A percentile compares a stretch with the other conserved stretches of the same genome.
phyloP scores from a whole-genome alignment of 2,113 vertebrate species.

The Zosterops hypoxanthus region DNA sequence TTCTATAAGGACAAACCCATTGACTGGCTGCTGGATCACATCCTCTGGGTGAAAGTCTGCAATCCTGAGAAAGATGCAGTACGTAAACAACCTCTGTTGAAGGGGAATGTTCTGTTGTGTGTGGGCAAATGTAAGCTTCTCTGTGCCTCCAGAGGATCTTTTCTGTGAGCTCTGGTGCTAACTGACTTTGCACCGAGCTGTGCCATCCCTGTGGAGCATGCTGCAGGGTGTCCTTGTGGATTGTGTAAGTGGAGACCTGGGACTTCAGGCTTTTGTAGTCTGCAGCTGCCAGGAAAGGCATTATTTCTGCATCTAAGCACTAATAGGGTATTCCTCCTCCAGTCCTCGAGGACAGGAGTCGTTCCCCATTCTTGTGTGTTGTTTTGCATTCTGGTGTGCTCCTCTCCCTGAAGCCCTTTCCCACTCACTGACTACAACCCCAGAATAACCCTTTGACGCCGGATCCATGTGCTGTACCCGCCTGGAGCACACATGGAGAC shows the following conservation, averaged over 20 bases:
- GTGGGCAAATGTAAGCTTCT: rapidly evolving
- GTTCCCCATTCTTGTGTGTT: background rate
- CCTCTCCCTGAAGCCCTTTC: background rate
- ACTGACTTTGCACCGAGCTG: background rate
- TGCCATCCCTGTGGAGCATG: background rate
- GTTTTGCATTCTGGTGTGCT: background rate
- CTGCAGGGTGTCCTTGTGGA: background rate
- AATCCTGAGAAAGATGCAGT: conserved; percentile 98
- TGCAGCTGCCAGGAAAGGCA: conserved; percentile 18
- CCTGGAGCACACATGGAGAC: background rate
- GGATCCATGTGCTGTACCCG: rapidly evolving
- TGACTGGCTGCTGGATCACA: conserved; percentile 98
- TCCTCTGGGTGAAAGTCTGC: conserved; percentile 99
- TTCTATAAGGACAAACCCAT: conserved; percentile 99
- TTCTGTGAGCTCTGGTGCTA: background rate
- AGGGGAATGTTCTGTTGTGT: background rate
- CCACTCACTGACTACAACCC: background rate
- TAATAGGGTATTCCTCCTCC: conserved; percentile 3
- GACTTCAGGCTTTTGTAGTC: background rate
- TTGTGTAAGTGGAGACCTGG: background rate
- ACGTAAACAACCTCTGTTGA: conserved; percentile 43
- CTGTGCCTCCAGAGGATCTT: background rate
- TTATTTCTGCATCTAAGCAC: conserved; percentile 34
- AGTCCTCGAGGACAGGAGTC: background rate
- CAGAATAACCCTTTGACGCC: background rate